Base-by-base conservation (phyloP, 2,113 vertebrate species). In the Numida meleagris region DNA sequence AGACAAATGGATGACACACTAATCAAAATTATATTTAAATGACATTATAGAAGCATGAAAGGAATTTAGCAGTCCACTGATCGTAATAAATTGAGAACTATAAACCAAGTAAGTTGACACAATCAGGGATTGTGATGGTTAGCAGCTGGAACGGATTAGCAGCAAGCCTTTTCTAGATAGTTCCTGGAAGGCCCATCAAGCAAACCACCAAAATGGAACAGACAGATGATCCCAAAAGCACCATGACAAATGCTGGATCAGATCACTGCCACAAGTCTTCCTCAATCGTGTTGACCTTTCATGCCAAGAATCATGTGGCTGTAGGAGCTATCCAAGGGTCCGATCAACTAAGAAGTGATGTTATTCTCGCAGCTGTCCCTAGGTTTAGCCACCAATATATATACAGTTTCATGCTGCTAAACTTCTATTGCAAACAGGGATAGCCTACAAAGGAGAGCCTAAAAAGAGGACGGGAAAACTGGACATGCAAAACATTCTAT, bases 401-500 rank as follows among this genome's bases (percentile, higher is more conserved):
- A 61, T 48, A 48, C 40, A 10, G 12, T 84, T 92, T 89, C 45
- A 38, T 16, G 61, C 27, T 19, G 80, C 43, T 2, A 27, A 38
- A 55, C 19, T 74, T 7, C 7, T 50, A 3, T 25, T 82, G 79
- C 45, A 82, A 51, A 76, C 12, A 66, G 33, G 9, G 5, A 18
- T 59, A 76, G 10, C 38, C 36, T 58, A 27, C 27, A 13, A 88
- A 20, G 25, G 29, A 66, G 8, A 57, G 43, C 33, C 33, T 78
- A 40, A 59, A 81, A 70, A 12, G 10, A 25, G 21, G 21, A 70
- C 21, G 72, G 70, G 63, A 87, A 50, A 34, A 57, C 25, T 19
- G n/a, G 0, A 0, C 7, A 4, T 16, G 31, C 8, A 67, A 63
- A 59, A 45, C 7, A 40, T 27, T n/a, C n/a, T 19, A 38, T 45